These are phyloP conservation scores for Parus major DNA, from an alignment of 2,113 vertebrate genomes.

Conservation along the genomic window DNA sequence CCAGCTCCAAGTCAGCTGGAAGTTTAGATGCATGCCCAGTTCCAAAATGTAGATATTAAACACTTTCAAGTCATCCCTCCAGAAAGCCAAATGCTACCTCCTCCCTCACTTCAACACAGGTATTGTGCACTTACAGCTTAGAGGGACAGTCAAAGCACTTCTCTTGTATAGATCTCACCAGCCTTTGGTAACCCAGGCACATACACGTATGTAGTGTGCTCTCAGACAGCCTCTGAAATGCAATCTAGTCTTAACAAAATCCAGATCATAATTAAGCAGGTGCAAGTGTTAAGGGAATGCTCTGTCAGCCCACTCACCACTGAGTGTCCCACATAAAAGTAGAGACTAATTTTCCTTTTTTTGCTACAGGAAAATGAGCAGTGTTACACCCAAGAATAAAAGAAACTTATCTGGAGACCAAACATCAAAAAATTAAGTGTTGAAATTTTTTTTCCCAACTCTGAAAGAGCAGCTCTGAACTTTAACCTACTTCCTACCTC, in stretches of 20 bases:
- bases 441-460: not conserved
- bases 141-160: not conserved
- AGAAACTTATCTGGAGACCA: not conserved
- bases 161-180: fast-evolving
- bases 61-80: not conserved
- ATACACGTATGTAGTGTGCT: fast-evolving
- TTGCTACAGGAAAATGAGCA: not conserved
- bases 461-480: not conserved
- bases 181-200: not conserved
- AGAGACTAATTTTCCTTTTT: not conserved
- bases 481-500: constrained; percentile 23
- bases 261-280: not conserved
- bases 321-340: not conserved
- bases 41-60: not conserved
- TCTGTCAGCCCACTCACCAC: not conserved
- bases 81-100: not conserved
- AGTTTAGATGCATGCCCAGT: not conserved
- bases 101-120: not conserved
- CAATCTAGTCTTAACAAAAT: not conserved
- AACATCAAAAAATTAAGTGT: not conserved
- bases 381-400: not conserved
- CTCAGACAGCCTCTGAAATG: not conserved
- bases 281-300: not conserved
- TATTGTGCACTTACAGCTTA: not conserved
- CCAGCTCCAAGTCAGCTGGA: not conserved